Base-by-base conservation (phyloP, 2,113 vertebrate genomes). In the Toxotes chatareus region DNA sequence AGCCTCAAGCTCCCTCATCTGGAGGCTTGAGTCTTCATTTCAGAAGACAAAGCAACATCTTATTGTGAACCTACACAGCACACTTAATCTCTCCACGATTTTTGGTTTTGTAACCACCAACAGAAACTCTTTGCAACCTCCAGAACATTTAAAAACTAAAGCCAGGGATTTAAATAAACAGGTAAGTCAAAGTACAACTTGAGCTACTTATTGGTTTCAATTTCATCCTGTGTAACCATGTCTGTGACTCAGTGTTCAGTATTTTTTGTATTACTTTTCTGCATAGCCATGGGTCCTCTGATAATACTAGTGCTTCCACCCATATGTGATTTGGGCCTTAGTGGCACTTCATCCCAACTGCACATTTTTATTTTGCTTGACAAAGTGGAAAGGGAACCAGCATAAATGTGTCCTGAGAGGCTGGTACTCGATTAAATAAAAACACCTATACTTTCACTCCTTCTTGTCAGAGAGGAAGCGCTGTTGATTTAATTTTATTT, bases 1-100 rank as follows among this genome's bases (percentile, higher is more conserved):
- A 80, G 80, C 70, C 75, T 86, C 69, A 88, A 84, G 89, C 92
- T 92, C 90, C 89, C 89, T 92, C 91, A 70, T 86, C 92, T 93
- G 90, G 88, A 91, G 83, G 80, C 61, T 81, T 64, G 31, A 64
- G 59, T 44, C 32, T 69, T 72, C 7, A 55, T 12, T 70, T 76
- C 64, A 73, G 38, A 42, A 53, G 38, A 61, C 13, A 38, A 55
- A 34, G 38, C 4, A 21, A 27, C 7, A 62, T 55, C 5, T 23
- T 79, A 65, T 23, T 27, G 11, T 78, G 27, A 63, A 34, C 46
- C 57, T n/a, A 40, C 17, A 59, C 27, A 46, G 11, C 49, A 7
- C 32, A 67, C 14, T 31, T 46, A 80, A 44, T 65, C 8, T 63
- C 46, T 72, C 14, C 19, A 51, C 5, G 7, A 13, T 40, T 32